Evolutionary conservation across 2,888 invertebrate genomes (phyloP).

Genomic region (Mythimna impura): DNA sequence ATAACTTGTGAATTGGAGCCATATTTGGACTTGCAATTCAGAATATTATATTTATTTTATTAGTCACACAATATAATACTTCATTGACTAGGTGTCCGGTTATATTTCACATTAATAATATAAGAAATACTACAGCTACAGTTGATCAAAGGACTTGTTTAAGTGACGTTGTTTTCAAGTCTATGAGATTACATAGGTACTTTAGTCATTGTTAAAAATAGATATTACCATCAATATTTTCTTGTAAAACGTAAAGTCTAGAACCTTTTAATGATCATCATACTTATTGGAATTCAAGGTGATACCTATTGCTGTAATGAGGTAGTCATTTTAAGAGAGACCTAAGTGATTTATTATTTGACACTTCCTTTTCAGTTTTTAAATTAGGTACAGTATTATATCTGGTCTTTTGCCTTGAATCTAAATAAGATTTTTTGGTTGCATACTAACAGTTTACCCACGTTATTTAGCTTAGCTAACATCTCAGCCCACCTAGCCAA

Average conservation of each 20-base stretch:
- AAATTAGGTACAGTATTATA: not conserved
- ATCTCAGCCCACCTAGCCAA: not conserved
- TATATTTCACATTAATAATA: conserved; percentile 5
- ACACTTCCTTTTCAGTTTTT: conserved; percentile 17
- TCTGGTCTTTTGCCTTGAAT: not conserved
- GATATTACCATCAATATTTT: conserved; percentile 33
- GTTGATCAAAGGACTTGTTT: not conserved
- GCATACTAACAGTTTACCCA: not conserved
- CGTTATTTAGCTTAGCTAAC: not conserved
- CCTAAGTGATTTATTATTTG: conserved; percentile 8
- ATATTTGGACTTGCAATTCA: not conserved
- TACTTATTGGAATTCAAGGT: conserved; percentile 35
- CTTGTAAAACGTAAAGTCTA: conserved; percentile 20
- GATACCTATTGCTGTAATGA: conserved; percentile 19
- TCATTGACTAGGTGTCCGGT: not conserved
- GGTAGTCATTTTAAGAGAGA: conserved; percentile 4
- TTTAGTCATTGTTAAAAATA: conserved; percentile 45
- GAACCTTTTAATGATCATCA: conserved; percentile 21
- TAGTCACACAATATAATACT: not conserved
- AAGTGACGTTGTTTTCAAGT: not conserved
- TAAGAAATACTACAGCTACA: not conserved
- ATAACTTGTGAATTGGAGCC: conserved; percentile 19
- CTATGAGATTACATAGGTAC: conserved; percentile 4
- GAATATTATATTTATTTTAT: conserved; percentile 1
- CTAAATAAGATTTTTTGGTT: not conserved